Base-by-base conservation (phyloP, 2,888 invertebrate genomes). In the Eristalis pertinax region DNA sequence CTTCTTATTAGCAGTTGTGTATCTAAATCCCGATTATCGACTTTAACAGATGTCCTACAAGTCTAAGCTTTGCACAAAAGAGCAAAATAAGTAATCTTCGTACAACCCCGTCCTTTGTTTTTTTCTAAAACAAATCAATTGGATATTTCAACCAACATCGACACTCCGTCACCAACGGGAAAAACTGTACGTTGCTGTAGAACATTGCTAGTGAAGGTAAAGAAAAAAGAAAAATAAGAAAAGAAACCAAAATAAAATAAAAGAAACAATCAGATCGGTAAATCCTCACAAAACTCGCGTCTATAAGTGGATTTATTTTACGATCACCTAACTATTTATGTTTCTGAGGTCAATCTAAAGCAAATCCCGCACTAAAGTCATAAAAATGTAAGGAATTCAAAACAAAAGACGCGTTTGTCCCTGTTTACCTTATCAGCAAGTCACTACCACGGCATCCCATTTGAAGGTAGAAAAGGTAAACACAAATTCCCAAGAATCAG, bases 251-350 rank as follows among this genome's bases (percentile, higher is more conserved):
- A 32, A 32, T 8, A 32, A 32, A 32, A 32, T 8, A 50, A 38
- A 13, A 13, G 13, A 38, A 13, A 38, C 50, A 50, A 50, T 50
- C 50, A 8, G 19, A 50, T 50, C 50, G 50, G 50, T 50, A 19
- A 50, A 50, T 50, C 50, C 50, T 50, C 50, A 50, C 50, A 50
- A 50, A 19, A 19, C 50, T 50, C 4, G 50, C 50, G 19, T 50
- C 50, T 8, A 50, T 50, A 50, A 50, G 50, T 50, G 50, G 50
- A 50, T 50, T 50, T 50, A 50, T 50, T 50, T 50, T 50, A 50
- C 50, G 50, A 50, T 50, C 50, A 50, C 50, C 50, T 50, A 50
- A 50, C 50, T 50, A 50, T 50, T 50, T 50, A 50, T 50, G 50
- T 50, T 50, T 19, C 50, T 50, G 50, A 50, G 50, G 50, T 50